Percentiles rank a stretch among this genome's conserved stretches.
phyloP scores from a whole-genome alignment of 2,113 vertebrate genomes.

The Puffinus mauretanicus region DNA sequence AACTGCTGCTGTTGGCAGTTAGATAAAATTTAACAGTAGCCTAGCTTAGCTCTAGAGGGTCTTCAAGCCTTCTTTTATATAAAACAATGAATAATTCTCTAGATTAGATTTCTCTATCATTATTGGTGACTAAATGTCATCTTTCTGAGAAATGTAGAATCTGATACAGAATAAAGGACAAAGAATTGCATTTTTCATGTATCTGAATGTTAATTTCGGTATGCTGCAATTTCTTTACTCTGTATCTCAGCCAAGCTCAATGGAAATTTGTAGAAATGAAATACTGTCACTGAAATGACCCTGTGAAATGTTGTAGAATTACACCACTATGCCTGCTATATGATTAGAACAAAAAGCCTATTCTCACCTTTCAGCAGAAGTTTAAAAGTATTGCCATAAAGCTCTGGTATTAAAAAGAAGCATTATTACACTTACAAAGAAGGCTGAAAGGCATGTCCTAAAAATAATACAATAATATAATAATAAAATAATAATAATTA shows the following conservation, averaged over 20 bases:
- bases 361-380: neutral
- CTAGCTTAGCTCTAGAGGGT: neutral
- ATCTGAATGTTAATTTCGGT: neutral
- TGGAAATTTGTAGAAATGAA: neutral
- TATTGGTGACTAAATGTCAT: neutral
- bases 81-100: neutral
- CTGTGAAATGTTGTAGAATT: neutral
- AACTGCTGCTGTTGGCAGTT: neutral
- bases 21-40: neutral
- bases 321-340: neutral
- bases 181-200: neutral
- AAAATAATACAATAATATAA: neutral
- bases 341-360: neutral
- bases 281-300: neutral
- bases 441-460: neutral
- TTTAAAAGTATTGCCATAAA: neutral
- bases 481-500: neutral
- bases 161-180: neutral
- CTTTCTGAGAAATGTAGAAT: neutral
- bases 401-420: neutral
- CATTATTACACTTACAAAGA: neutral
- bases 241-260: neutral
- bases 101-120: neutral
- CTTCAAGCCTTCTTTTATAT: neutral
- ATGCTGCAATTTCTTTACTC: neutral